Evolutionary conservation across 2,888 invertebrate species (phyloP), one percentile per base, ranked within the genome.

Genomic region (Neoaliturus tenellus): DNA sequence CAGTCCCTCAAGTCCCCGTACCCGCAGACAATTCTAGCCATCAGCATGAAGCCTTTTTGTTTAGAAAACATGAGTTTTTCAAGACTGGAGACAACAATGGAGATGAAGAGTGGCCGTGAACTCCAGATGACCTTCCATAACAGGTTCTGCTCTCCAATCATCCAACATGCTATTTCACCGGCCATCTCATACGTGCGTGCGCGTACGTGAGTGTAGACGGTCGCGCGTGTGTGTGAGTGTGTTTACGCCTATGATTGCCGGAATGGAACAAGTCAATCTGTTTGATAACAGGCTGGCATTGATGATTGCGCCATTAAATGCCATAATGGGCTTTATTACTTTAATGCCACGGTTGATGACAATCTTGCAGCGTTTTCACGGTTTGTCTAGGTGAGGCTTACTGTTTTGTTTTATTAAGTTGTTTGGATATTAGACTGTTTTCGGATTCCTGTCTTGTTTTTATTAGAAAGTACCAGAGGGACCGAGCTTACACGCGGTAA

Each of bases 321-420:
- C 75, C 14, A n/a, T 75, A 73, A 73, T 73, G 71, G 71, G 17
- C 20, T 75, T 75, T 75, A 75, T 75, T 75, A 75, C 71, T 71
- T 67, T 31, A 31, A 31, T 28, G 33, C 8, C 17, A 67, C 10
- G 39, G 25, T 44, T 75, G 44, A 75, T 75, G 75, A 44, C 75
- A 20, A 3, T 41, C 25, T 75, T 44, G 39, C 20, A 31, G n/a
- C n/a, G 1, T 62, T 62, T 62, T 62, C 14, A 31, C 14, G 14
- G 62, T 28, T 62, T 62, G 28, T 20, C 23, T 1, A 23, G 55
- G 55, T 55, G 25, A n/a, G 48, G 14, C 17, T 48, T 28, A 35
- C 35, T 35, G 35, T 35, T 35, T 35, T 35, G n/a, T n/a, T n/a
- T n/a, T n/a, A n/a, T n/a, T n/a, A n/a, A n/a, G n/a, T n/a, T n/a